phyloP scores from a whole-genome alignment of 2,113 vertebrate genomes.

The Tamias sibiricus region DNA sequence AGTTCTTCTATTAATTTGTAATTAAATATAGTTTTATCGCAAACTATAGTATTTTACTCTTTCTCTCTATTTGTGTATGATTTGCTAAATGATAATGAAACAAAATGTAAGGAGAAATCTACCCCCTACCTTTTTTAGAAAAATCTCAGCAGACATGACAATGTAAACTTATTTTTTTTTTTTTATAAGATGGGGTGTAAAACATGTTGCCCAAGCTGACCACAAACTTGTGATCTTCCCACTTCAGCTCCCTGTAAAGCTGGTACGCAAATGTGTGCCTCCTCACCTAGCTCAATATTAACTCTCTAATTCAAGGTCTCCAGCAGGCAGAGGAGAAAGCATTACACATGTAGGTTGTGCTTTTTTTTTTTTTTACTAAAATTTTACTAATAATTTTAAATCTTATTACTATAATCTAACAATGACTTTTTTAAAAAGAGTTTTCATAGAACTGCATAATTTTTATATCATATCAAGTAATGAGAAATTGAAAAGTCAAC shows the following conservation, averaged over 20 bases:
- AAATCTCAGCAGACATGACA: neutral
- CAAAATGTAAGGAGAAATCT: neutral
- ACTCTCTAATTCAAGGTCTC: neutral
- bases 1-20: neutral
- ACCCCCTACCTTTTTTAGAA: neutral
- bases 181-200: no score
- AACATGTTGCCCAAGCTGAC: no score
- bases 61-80: neutral
- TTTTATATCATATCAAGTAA: neutral
- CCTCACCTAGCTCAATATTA: neutral
- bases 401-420: neutral
- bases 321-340: neutral
- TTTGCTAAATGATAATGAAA: neutral
- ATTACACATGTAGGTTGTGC: neutral
- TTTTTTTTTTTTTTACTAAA: neutral
- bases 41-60: neutral
- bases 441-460: neutral
- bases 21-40: neutral
- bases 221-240: no score
- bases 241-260: no score
- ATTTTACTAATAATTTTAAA: constrained; percentile 6
- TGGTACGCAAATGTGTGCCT: no score
- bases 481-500: neutral
- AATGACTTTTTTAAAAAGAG: neutral
- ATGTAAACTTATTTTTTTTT: no score